Percentiles rank a stretch among this genome's conserved stretches.
Conservation (phyloP, 2,888 invertebrate species). For the Caradrina kadenii region DNA sequence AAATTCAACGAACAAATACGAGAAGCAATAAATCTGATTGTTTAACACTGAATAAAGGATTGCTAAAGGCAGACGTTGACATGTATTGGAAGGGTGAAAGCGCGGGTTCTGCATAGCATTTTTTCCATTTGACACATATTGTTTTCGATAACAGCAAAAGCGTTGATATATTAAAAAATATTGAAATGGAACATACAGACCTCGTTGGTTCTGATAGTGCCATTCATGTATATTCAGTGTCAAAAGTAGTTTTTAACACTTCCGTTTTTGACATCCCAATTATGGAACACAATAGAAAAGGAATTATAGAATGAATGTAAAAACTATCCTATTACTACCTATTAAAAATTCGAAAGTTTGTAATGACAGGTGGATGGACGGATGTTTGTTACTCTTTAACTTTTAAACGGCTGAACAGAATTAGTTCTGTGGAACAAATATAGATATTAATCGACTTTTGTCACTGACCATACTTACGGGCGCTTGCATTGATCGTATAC, state of each 20-base stretch:
- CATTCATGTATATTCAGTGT: not conserved
- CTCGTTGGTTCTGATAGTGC: conserved; percentile 5
- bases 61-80: conserved; percentile 1
- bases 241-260: not conserved
- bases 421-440: too few relatives aligned
- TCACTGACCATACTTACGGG: too few relatives aligned
- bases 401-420: too few relatives aligned
- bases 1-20: not conserved
- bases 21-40: conserved; percentile 3
- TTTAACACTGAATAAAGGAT: not conserved
- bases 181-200: not conserved
- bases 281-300: too few relatives aligned
- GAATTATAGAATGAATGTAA: too few relatives aligned
- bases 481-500: too few relatives aligned
- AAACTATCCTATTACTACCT: too few relatives aligned
- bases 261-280: not conserved
- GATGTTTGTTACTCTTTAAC: too few relatives aligned
- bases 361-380: too few relatives aligned
- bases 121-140: conserved; percentile 22
- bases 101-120: conserved; percentile 3
- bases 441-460: too few relatives aligned
- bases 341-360: too few relatives aligned
- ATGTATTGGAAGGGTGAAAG: conserved; percentile 9
- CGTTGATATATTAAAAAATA: conserved; percentile 3
- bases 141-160: conserved; percentile 6